Conservation (phyloP, 2,888 invertebrate genomes). For the Cantharis lateralis region DNA sequence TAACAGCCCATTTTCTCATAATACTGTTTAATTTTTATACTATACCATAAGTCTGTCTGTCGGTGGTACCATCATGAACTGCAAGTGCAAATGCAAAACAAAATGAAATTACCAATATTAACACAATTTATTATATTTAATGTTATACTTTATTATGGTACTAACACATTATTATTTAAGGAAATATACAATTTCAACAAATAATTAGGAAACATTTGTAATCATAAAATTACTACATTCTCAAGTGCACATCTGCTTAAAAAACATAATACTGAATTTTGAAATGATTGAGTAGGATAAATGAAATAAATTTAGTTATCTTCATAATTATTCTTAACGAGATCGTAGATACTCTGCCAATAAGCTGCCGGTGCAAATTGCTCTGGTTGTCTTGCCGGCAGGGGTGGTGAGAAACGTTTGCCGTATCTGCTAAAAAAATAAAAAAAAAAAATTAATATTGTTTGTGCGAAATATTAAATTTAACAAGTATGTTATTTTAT, state of each 20-base stretch:
- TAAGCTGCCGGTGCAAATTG: constrained; percentile 17
- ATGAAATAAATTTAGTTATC: constrained; percentile 20
- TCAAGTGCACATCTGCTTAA: not conserved
- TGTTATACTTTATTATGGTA: constrained; percentile 9
- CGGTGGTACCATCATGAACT: no score
- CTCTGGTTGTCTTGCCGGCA: constrained; percentile 12
- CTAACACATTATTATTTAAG: constrained; percentile 19
- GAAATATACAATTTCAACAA: constrained; percentile 18
- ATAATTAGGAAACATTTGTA: constrained; percentile 18
- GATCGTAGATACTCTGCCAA: constrained; percentile 22
- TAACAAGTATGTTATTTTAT: not conserved
- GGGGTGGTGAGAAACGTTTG: constrained; percentile 25
- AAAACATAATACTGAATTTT: constrained; percentile 12
- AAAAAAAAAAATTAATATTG: not conserved
- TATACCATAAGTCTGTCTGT: no score
- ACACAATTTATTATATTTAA: not conserved
- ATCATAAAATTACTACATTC: not conserved
- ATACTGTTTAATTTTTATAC: no score
- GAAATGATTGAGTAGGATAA: constrained; percentile 12
- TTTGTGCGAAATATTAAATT: not conserved
- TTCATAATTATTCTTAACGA: constrained; percentile 22
- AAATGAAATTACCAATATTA: not conserved
- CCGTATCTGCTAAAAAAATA: constrained; percentile 32
- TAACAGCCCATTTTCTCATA: no score
- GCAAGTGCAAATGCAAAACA: not conserved